Evolutionary conservation across 1,140 invertebrate species (phyloP).

Genomic region (Macrobrachium nipponense): DNA sequence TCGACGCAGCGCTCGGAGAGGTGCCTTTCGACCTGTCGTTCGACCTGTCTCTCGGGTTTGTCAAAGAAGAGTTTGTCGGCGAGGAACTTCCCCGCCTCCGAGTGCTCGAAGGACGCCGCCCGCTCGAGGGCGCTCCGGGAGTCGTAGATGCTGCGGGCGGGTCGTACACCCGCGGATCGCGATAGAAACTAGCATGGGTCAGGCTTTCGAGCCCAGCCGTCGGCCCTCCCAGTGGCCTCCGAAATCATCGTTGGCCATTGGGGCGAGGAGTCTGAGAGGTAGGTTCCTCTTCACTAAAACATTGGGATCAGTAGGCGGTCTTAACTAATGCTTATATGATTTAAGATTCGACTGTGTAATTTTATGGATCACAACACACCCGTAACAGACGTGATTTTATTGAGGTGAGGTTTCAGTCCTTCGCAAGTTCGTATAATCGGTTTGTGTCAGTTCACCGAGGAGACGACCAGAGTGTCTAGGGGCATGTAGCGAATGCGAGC

Average conservation of each 20-base stretch:
- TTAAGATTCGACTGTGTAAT: no score
- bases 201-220: conserved; percentile 33
- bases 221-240: conserved; percentile 30
- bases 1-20: conserved; percentile 44
- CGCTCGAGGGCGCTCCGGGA: conserved; percentile 24
- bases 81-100: conserved; percentile 29
- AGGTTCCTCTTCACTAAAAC: conserved; percentile 4
- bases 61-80: conserved; percentile 54
- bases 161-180: conserved; percentile 22
- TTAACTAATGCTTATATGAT: no score
- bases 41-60: conserved; percentile 3
- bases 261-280: not conserved
- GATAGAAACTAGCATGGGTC: conserved; percentile 30
- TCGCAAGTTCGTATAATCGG: no score
- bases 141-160: conserved; percentile 38
- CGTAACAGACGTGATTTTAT: no score
- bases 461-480: no score
- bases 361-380: no score
- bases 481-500: no score
- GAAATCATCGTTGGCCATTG: conserved; percentile 53
- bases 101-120: conserved; percentile 32
- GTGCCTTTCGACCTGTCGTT: conserved; percentile 13
- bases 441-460: no score
- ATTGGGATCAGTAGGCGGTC: not conserved
- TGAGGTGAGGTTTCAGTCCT: no score